Conservation (phyloP, 2,797 vertebrate species). For the Xiphophorus birchmanni region DNA sequence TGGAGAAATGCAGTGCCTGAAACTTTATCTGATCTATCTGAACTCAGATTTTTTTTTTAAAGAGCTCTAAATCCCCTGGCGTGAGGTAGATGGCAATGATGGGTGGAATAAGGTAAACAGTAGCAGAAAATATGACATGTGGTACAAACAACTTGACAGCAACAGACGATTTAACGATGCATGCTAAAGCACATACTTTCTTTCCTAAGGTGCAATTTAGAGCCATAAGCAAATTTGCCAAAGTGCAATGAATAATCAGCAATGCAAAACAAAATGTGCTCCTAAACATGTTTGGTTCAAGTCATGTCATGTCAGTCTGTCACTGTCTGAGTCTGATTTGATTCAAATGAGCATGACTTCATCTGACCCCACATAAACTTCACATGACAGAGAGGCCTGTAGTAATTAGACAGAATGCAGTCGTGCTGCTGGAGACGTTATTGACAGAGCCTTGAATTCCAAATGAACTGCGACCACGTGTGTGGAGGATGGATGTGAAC, state of each 20-base stretch:
- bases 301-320: constrained; percentile 6
- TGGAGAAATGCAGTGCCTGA: constrained; percentile 23
- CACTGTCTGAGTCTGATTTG: constrained; percentile 9
- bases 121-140: constrained; percentile 46
- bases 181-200: constrained; percentile 24
- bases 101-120: constrained; percentile 15
- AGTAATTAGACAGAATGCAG: constrained; percentile 51
- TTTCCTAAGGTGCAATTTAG: constrained; percentile 25
- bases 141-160: constrained; percentile 54
- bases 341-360: constrained; percentile 32
- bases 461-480: constrained; percentile 40
- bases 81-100: constrained; percentile 57
- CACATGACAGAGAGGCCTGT: constrained; percentile 46
- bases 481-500: constrained; percentile 49
- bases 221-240: constrained; percentile 9
- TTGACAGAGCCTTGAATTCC: constrained; percentile 59
- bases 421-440: constrained; percentile 49
- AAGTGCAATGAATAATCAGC: constrained; percentile 28
- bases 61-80: constrained; percentile 44
- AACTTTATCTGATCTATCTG: constrained; percentile 39
- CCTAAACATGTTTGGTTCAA: constrained; percentile 8
- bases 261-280: constrained; percentile 24
- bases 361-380: constrained; percentile 40
- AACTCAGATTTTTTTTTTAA: constrained; percentile 34
- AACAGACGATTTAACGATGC: constrained; percentile 26